These are phyloP conservation scores for Parus major DNA, from an alignment of 2,113 vertebrate genomes.

Conservation along the genomic window DNA sequence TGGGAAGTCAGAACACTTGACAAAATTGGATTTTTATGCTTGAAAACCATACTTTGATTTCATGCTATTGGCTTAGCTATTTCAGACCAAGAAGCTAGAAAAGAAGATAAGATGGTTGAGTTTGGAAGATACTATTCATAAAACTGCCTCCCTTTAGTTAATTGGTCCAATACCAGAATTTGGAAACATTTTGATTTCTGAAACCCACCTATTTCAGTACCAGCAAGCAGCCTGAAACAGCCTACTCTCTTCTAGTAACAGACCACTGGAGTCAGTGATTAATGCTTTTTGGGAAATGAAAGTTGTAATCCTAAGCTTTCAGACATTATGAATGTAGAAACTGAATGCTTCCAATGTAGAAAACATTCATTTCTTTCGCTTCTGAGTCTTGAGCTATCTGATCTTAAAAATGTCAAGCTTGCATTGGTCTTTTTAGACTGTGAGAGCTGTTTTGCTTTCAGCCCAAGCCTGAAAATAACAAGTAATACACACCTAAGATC, in stretches of 20 bases:
- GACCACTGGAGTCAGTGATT: not conserved
- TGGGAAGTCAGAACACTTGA: not conserved
- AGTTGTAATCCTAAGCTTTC: not conserved
- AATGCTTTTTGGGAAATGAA: conserved; percentile 18
- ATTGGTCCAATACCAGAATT: not conserved
- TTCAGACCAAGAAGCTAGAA: not conserved
- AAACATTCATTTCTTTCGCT: not conserved
- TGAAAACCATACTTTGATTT: not conserved
- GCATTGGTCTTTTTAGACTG: not conserved
- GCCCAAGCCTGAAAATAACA: not conserved
- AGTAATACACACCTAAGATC: not conserved
- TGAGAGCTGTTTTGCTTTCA: not conserved
- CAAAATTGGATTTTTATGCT: not conserved
- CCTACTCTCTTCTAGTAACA: not conserved
- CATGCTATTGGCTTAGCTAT: not conserved
- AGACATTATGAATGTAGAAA: not conserved
- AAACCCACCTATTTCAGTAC: not conserved
- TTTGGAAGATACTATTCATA: not conserved
- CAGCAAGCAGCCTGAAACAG: not conserved
- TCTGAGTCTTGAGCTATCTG: not conserved
- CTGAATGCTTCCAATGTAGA: not conserved
- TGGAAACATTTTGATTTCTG: not conserved
- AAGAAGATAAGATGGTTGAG: not conserved
- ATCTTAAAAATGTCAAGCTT: conserved; percentile 3
- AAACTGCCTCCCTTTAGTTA: not conserved